Evolutionary conservation across 1,140 invertebrate species (phyloP).

Genomic region (Venturia canescens): DNA sequence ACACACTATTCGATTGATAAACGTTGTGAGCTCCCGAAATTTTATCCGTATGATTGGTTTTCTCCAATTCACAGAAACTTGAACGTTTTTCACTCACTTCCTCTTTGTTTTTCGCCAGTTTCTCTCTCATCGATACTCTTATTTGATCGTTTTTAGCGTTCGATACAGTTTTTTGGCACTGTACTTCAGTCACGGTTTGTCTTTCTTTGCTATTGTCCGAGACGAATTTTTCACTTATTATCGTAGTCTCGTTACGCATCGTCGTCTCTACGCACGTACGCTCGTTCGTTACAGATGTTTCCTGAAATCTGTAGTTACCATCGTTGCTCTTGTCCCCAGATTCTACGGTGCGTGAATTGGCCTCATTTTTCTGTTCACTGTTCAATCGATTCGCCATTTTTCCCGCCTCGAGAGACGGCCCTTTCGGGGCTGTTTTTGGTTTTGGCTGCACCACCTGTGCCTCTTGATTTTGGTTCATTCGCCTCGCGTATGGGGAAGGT

Average conservation of each 20-base stretch:
- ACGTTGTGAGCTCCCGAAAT: conserved; percentile 3
- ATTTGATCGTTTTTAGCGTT: conserved; percentile 70
- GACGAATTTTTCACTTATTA: conserved; percentile 49
- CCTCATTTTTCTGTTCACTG: conserved; percentile 34
- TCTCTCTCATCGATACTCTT: conserved; percentile 65
- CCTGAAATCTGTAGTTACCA: conserved; percentile 63
- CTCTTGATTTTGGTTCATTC: conserved; percentile 49
- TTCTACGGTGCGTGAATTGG: conserved; percentile 27
- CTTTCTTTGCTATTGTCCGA: conserved; percentile 55
- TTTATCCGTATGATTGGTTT: conserved; percentile 33
- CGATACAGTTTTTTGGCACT: conserved; percentile 66
- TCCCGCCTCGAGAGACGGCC: conserved; percentile 41
- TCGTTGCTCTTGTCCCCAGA: conserved; percentile 47
- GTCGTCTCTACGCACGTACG: conserved; percentile 43
- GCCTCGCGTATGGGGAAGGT: conserved; percentile 64
- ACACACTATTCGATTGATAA: conserved; percentile 42
- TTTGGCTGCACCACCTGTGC: conserved; percentile 47
- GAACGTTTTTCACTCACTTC: conserved; percentile 67
- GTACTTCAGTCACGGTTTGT: conserved; percentile 53
- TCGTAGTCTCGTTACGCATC: conserved; percentile 46
- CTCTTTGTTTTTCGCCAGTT: conserved; percentile 64
- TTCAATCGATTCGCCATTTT: conserved; percentile 37
- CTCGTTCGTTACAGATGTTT: conserved; percentile 60
- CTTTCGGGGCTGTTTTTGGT: conserved; percentile 48
- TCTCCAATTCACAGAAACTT: conserved; percentile 63